Evolutionary conservation across 2,797 vertebrate genomes (phyloP).

Genomic region (Typhlichthys eigenmanni): DNA sequence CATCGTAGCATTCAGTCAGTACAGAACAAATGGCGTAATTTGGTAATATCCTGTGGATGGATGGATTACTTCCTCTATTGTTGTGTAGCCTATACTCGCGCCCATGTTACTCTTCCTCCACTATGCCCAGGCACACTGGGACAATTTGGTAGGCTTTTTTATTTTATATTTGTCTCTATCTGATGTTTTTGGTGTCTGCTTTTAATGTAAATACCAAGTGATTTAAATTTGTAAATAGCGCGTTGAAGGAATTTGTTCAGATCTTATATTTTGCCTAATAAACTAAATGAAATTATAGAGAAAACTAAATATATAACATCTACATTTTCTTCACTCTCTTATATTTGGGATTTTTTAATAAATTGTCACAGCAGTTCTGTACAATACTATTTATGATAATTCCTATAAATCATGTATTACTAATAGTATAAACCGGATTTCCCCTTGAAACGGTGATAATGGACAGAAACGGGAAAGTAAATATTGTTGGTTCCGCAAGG

Average conservation of each 20-base stretch:
- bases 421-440: no score
- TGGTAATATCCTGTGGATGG: constrained; percentile 83
- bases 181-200: constrained; percentile 82
- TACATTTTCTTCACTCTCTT: constrained; percentile 26
- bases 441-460: constrained; percentile 17
- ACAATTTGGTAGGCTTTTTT: constrained; percentile 83
- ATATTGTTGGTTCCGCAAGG: constrained; percentile 51
- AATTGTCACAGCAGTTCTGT: no score
- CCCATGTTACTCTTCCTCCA: constrained; percentile 77
- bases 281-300: constrained; percentile 95
- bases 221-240: constrained; percentile 97
- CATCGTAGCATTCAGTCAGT: constrained; percentile 85
- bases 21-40: constrained; percentile 82
- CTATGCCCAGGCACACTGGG: constrained; percentile 75
- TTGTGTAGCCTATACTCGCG: constrained; percentile 82
- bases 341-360: no score
- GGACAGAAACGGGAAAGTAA: constrained; percentile 11
- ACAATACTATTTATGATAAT: no score
- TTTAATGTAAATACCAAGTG: constrained; percentile 93
- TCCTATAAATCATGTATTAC: no score
- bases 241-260: constrained; percentile 97
- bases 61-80: constrained; percentile 81
- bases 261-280: constrained; percentile 99
- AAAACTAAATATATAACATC: constrained; percentile 45
- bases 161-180: constrained; percentile 76